Percentiles rank a stretch among this genome's conserved stretches.
Conservation (phyloP, 2,797 vertebrate species). For the Pempheris klunzingeri region DNA sequence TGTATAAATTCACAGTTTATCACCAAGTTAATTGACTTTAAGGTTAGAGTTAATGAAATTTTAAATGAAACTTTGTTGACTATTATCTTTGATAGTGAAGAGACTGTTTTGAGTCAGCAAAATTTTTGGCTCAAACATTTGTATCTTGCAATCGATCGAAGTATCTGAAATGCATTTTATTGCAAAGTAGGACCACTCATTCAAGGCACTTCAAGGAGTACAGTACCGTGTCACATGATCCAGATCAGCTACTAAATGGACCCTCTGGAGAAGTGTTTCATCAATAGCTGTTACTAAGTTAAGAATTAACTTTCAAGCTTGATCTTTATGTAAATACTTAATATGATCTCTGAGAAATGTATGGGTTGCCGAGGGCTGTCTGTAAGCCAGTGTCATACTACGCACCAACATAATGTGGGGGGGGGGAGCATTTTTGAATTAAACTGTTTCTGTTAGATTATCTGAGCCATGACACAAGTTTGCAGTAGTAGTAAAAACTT, state of each 20-base stretch:
- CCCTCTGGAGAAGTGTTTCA: neutral
- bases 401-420: neutral
- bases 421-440: neutral
- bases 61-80: conserved; percentile 2
- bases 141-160: neutral
- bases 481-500: too few species aligned
- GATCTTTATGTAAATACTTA: neutral
- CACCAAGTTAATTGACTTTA: neutral
- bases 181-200: neutral
- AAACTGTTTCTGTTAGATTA: neutral
- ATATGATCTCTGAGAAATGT: neutral
- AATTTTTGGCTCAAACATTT: neutral
- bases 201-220: neutral
- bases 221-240: neutral
- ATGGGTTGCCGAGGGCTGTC: neutral
- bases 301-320: neutral
- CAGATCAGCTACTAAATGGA: neutral
- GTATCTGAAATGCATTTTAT: neutral
- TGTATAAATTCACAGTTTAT: neutral
- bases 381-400: neutral
- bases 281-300: neutral
- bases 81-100: neutral
- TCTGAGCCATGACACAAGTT: neutral
- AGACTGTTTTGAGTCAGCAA: neutral
- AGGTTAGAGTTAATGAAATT: neutral